phyloP scores from a whole-genome alignment of 2,797 vertebrate species.

The Podarcis siculus region DNA sequence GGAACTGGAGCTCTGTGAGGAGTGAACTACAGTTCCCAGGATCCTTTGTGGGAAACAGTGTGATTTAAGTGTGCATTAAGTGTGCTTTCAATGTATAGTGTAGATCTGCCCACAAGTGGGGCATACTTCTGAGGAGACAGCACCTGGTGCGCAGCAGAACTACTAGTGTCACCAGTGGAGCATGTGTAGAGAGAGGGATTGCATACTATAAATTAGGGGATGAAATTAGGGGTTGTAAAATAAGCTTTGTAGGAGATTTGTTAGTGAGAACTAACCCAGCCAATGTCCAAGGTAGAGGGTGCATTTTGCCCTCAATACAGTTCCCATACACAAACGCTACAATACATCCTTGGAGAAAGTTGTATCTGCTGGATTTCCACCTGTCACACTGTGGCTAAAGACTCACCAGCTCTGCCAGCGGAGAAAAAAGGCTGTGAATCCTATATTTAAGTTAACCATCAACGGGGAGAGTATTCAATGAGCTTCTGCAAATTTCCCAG shows the following conservation, averaged over 20 bases:
- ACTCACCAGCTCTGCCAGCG: background rate
- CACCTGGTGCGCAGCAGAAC: background rate
- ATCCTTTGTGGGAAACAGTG: no score
- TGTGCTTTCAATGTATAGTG: no score
- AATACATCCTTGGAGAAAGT: background rate
- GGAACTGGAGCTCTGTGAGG: no score
- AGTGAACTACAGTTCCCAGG: no score
- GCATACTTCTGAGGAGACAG: background rate
- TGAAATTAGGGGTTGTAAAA: background rate
- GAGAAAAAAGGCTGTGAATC: background rate
- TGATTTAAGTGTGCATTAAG: no score
- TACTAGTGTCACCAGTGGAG: background rate
- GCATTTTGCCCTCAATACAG: background rate
- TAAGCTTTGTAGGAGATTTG: background rate
- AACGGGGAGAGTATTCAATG: background rate
- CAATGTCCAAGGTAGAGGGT: no score
- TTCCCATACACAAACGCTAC: no score
- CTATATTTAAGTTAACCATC: background rate
- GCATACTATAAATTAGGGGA: no score
- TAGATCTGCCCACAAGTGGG: background rate
- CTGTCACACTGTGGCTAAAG: background rate
- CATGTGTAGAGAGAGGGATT: background rate
- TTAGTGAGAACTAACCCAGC: background rate
- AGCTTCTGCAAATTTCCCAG: background rate
- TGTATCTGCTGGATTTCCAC: background rate